Evolutionary conservation across 1,140 invertebrate genomes (phyloP), one percentile per base, ranked within the genome.

Genomic region (Cotesia typhae): DNA sequence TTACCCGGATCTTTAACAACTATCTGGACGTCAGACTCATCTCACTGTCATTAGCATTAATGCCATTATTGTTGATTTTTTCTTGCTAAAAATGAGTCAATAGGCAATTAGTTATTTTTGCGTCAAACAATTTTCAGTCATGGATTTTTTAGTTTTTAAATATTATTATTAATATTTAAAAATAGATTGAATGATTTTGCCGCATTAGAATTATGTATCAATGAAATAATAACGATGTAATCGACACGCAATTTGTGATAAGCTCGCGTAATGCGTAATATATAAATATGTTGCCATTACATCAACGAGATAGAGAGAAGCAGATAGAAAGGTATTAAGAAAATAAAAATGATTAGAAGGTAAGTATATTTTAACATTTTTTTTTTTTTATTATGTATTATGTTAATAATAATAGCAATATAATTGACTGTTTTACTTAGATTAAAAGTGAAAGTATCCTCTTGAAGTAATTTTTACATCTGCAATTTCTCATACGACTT

Each of bases 401-500:
- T 28, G 28, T 28, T 47, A 47, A 47, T 47, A 47, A 47, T 47
- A 47, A 47, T 47, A 47, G 41, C 41, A 47, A 47, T 47, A 10
- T 47, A 47, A 47, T 9, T 47, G 10, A 9, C 10, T 47, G 10
- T 47, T 47, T 47, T 47, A 47, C 41, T 47, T 47, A 47, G 41
- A 47, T 47, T 47, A 10, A 47, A 47, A 83, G 84, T 85, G 84
- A 84, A 85, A 85, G 84, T 85, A 81, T 76, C 72, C 76, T 52
- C 51, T 76, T 76, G 76, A 68, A 77, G 78, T 79, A 83, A 74
- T 51, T 51, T 59, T 70, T 61, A n/a, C 68, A 64, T 71, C 69
- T 71, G 68, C 68, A 53, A 64, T 64, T 71, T 63, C 47, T 52
- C 47, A 41, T 70, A 63, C 59, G 51, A 64, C 69, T 64, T 64